Percentiles rank a stretch among this genome's conserved stretches.
Conservation (phyloP, 1,140 invertebrate species). For the Leptonema lineaticorne region DNA sequence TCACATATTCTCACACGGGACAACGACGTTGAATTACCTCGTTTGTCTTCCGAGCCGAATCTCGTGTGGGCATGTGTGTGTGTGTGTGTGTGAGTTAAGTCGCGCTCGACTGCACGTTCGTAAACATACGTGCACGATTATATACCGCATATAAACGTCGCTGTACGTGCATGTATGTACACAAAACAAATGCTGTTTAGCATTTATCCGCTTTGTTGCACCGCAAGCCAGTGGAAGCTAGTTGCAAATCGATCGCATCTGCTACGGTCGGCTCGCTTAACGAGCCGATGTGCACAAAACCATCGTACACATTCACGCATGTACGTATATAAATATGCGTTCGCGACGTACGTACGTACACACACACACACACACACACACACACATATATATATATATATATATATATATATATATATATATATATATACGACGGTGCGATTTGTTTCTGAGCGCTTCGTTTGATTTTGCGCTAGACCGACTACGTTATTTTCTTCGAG, state of each 20-base stretch:
- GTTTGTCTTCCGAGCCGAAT: slow-evolving; percentile 26
- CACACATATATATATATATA: too few relatives aligned
- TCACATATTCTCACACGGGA: too few relatives aligned
- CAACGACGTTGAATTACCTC: slow-evolving; percentile 18
- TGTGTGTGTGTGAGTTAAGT: too few relatives aligned
- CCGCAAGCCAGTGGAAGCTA: not conserved
- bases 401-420: too few relatives aligned
- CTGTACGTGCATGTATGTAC: too few relatives aligned
- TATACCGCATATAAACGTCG: too few relatives aligned
- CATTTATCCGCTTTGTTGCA: slow-evolving; percentile 26
- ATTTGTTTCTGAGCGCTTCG: not conserved
- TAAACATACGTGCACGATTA: slow-evolving; percentile 5
- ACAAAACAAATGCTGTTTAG: too few relatives aligned
- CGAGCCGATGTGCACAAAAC: not conserved
- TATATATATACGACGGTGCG: not conserved
- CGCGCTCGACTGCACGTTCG: slow-evolving; percentile 5
- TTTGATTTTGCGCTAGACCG: not conserved
- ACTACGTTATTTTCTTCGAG: too few relatives aligned
- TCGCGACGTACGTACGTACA: too few relatives aligned
- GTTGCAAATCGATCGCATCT: slow-evolving; percentile 20
- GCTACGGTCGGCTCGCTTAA: slow-evolving; percentile 8
- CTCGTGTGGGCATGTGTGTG: too few relatives aligned
- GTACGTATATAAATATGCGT: too few relatives aligned
- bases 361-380: too few relatives aligned
- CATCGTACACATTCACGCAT: not conserved